Base-by-base conservation (phyloP, 2,113 vertebrate species). In the Sigmodon hispidus region DNA sequence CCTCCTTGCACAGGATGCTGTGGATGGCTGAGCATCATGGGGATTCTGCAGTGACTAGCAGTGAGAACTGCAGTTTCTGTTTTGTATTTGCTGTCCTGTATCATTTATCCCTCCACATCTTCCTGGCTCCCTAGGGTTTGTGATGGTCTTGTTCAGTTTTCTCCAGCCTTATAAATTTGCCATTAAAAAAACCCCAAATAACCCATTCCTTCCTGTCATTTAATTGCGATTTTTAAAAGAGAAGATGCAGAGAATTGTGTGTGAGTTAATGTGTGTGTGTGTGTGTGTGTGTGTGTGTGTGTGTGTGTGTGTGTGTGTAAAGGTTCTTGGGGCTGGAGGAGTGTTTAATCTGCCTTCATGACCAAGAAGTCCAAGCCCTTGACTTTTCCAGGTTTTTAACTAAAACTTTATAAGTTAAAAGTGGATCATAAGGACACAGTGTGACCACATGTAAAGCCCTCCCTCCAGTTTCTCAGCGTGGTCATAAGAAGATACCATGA, bases 281-380 rank as follows among this genome's bases (percentile, higher is more conserved):
- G 13, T 2, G 5, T 4, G 0, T 31, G 29, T 45, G 8, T 22
- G 10, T 2, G 48, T 2, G 29, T 6, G 76, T 61, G n/a, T 50
- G 31, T 29, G 1, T 5, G 2, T 17, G 11, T 52, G 50, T n/a
- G n/a, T n/a, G n/a, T n/a, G n/a, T n/a, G n/a, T n/a, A n/a, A n/a
- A n/a, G n/a, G n/a, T n/a, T n/a, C n/a, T n/a, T n/a, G n/a, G n/a
- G n/a, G n/a, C n/a, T n/a, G 48, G 8, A 52, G 77, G 31, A 22
- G 7, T 21, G 21, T 70, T 91, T 83, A 40, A 87, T 15, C 40
- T 75, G 24, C n/a, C 17, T 24, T 48, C 19, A 6, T 52, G 31
- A 45, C 21, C 57, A 22, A 70, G 86, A 80, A n/a, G 63, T 40
- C 31, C 24, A n/a, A 79, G 63, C 13, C 22, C 24, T 31, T 61